phyloP scores from a whole-genome alignment of 1,140 invertebrate species.

The Bombus consobrinus region DNA sequence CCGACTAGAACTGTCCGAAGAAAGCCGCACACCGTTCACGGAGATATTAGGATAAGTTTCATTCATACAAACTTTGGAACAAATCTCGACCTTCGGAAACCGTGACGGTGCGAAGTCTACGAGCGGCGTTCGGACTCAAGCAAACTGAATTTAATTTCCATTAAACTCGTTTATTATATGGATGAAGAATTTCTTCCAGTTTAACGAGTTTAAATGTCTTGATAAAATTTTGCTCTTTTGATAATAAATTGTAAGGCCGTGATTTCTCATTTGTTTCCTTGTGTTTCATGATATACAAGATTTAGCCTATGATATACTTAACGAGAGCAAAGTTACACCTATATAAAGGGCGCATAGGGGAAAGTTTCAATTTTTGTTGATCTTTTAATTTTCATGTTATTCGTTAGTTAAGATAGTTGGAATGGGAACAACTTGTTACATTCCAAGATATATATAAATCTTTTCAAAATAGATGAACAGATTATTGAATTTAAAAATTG shows the following conservation, averaged over 20 bases:
- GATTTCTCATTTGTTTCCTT: neutral
- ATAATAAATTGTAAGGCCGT: neutral
- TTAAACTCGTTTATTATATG: neutral
- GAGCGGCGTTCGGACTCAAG: constrained; percentile 57
- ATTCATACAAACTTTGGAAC: constrained; percentile 78
- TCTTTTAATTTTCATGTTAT: neutral
- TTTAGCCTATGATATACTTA: neutral
- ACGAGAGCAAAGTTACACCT: neutral
- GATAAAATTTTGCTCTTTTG: neutral
- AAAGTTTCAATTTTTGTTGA: neutral
- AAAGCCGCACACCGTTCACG: constrained; percentile 61
- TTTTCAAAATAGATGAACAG: neutral
- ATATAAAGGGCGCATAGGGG: no score
- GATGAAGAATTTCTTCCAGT: neutral
- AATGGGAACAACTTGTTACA: no score
- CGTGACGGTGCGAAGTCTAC: constrained; percentile 46
- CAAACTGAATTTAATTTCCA: constrained; percentile 29
- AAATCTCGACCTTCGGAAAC: constrained; percentile 77
- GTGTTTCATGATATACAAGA: neutral
- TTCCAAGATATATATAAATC: no score
- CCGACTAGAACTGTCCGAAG: constrained; percentile 54
- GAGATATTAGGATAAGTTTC: constrained; percentile 78
- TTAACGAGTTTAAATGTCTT: neutral
- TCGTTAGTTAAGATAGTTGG: neutral
- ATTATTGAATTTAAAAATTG: neutral